Conservation (phyloP, 2,888 invertebrate genomes). For the Phaedon cochleariae region DNA sequence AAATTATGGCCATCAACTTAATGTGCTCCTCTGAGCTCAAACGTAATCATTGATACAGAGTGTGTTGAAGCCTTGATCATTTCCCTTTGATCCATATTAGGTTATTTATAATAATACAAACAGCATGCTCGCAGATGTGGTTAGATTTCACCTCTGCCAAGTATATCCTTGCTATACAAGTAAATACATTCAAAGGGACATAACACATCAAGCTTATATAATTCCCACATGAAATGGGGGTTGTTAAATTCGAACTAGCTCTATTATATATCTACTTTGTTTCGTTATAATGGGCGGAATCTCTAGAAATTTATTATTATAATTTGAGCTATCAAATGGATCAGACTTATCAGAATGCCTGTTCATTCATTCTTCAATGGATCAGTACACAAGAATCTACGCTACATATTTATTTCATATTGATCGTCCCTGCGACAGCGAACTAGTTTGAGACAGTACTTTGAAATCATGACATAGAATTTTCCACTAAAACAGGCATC, state of each 20-base stretch:
- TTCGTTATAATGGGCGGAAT: neutral
- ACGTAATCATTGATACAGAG: neutral
- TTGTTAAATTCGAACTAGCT: neutral
- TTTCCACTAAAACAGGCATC: too few species aligned
- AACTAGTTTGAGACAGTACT: too few species aligned
- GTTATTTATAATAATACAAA: neutral
- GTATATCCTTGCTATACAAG: neutral
- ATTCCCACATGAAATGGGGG: neutral
- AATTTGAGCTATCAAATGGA: neutral
- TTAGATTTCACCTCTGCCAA: neutral
- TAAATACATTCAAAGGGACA: neutral
- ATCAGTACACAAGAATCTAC: too few species aligned
- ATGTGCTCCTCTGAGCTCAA: neutral
- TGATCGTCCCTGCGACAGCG: too few species aligned
- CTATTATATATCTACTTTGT: neutral
- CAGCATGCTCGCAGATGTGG: neutral
- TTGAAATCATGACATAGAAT: too few species aligned
- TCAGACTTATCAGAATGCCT: too few species aligned
- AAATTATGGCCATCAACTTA: constrained; percentile 10
- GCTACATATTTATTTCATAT: too few species aligned
- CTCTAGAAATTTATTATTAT: neutral
- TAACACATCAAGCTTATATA: neutral
- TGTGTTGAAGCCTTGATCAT: neutral
- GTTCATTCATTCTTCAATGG: too few species aligned
- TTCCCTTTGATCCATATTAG: neutral